Conservation (phyloP, 2,113 vertebrate species). For the Rhynchopsitta pachyrhyncha region DNA sequence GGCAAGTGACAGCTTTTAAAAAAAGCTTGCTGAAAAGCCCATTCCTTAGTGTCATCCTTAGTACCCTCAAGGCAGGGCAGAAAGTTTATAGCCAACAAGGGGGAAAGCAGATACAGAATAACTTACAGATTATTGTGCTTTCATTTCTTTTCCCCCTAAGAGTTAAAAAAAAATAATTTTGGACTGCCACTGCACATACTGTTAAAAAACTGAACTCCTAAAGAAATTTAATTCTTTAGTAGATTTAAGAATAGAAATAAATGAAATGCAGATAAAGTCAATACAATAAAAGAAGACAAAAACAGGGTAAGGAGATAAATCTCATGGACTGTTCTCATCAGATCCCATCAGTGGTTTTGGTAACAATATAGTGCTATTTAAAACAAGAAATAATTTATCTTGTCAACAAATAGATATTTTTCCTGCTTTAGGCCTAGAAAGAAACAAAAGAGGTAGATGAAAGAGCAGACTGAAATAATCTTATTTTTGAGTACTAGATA, state of each 20-base stretch:
- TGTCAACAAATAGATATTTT: neutral
- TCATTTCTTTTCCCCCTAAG: neutral
- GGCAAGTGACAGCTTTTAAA: neutral
- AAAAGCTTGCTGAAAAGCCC: neutral
- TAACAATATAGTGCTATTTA: neutral
- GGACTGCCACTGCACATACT: neutral
- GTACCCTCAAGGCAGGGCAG: fast-evolving
- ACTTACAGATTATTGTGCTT: neutral
- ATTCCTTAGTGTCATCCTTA: neutral
- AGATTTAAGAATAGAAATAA: neutral
- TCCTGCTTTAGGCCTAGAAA: neutral
- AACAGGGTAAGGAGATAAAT: neutral
- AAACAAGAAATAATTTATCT: neutral
- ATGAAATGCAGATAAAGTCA: neutral
- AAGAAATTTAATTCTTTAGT: neutral
- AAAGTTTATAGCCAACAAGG: neutral
- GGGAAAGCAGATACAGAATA: neutral
- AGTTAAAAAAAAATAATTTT: neutral
- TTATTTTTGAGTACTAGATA: neutral
- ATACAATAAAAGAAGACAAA: neutral
- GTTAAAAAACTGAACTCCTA: neutral
- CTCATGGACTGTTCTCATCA: neutral
- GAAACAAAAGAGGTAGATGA: neutral
- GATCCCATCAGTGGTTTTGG: neutral
- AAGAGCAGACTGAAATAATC: neutral